These are phyloP conservation scores for Axea sp. DNA, from an alignment of 2,888 invertebrate species.

Conservation along the genomic window DNA sequence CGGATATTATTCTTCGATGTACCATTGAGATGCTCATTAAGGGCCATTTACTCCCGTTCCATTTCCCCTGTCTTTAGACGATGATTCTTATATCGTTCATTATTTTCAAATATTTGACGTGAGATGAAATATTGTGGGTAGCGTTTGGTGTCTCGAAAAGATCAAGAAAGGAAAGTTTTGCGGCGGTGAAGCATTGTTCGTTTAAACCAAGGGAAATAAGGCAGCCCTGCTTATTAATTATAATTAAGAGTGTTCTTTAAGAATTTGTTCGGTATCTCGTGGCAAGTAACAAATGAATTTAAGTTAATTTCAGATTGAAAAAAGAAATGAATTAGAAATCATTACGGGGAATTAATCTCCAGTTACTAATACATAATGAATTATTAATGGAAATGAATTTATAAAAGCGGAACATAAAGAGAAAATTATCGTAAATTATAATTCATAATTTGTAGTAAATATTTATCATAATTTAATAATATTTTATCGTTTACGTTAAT, in stretches of 20 bases:
- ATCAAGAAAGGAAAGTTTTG: conserved; percentile 3
- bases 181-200: conserved; percentile 12
- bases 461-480: no score
- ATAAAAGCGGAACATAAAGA: no score
- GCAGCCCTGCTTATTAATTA: conserved; percentile 37
- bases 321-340: neutral
- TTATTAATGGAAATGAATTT: no score
- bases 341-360: no score
- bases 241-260: conserved; percentile 24
- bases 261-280: conserved; percentile 4
- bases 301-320: neutral
- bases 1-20: conserved; percentile 26
- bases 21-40: conserved; percentile 44
- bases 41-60: conserved; percentile 30
- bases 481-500: no score
- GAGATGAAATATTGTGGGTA: conserved; percentile 16
- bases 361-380: no score
- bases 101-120: conserved; percentile 50
- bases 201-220: conserved; percentile 13
- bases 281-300: conserved; percentile 3
- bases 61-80: neutral
- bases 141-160: conserved; percentile 1
- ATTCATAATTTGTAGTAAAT: no score
- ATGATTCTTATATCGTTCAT: conserved; percentile 51
- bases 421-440: no score